A percentile compares a stretch with the other conserved stretches of the same genome.
Evolutionary conservation across 1,140 invertebrate genomes (phyloP).

Genomic region (Trichoplusia ni): DNA sequence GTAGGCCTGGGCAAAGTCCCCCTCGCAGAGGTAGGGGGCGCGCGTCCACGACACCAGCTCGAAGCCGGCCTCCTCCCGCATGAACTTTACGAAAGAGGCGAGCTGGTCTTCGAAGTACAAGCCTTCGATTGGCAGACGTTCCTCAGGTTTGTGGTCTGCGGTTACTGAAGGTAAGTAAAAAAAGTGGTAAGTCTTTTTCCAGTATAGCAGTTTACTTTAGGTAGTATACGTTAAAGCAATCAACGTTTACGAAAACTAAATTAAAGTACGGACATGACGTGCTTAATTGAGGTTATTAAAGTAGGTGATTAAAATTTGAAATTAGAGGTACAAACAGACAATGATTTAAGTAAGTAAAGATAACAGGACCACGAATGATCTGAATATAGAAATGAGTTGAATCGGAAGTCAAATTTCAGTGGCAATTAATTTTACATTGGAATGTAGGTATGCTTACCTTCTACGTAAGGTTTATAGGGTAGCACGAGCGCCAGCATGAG

Average conservation of each 20-base stretch:
- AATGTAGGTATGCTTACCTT: constrained; percentile 77
- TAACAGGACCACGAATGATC: too few relatives aligned
- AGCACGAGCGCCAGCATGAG: constrained; percentile 92
- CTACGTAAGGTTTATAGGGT: constrained; percentile 95
- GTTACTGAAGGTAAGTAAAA: constrained; percentile 72
- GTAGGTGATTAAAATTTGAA: too few relatives aligned
- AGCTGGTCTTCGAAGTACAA: constrained; percentile 91
- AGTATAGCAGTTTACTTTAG: not conserved
- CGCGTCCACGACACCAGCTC: constrained; percentile 89
- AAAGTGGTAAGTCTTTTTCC: not conserved
- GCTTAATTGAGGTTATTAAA: too few relatives aligned
- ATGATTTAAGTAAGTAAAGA: too few relatives aligned
- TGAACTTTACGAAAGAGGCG: constrained; percentile 85
- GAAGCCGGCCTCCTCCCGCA: constrained; percentile 88
- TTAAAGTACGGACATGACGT: too few relatives aligned
- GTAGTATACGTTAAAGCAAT: not conserved
- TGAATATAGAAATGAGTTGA: too few relatives aligned
- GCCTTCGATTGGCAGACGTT: constrained; percentile 87
- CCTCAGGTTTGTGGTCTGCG: constrained; percentile 87
- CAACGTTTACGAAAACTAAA: too few relatives aligned
- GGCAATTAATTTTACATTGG: too few relatives aligned
- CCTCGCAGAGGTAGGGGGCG: constrained; percentile 96
- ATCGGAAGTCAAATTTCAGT: too few relatives aligned
- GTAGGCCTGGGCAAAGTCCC: constrained; percentile 94
- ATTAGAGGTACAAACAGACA: too few relatives aligned